phyloP scores from a whole-genome alignment of 1,140 invertebrate genomes.

The Drosophila nannoptera region DNA sequence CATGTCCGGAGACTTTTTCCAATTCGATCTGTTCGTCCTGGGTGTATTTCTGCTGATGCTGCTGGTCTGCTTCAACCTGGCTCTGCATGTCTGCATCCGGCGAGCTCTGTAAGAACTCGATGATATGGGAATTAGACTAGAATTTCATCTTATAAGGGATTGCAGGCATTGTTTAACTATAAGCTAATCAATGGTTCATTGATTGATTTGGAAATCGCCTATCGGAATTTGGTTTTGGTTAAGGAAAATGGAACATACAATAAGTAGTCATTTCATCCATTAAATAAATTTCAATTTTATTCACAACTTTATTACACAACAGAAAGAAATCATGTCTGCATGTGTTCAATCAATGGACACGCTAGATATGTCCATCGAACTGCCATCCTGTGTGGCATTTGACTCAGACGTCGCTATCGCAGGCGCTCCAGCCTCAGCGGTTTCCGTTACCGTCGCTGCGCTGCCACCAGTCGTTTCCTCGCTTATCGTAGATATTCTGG shows the following conservation, averaged over 20 bases:
- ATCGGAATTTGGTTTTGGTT: no score
- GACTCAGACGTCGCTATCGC: slow-evolving; percentile 28
- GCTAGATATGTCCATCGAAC: slow-evolving; percentile 72
- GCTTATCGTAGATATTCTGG: slow-evolving; percentile 9
- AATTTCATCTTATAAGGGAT: no score
- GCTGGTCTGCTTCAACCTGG: slow-evolving; percentile 54
- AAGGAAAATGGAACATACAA: not conserved
- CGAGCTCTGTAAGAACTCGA: slow-evolving; percentile 34
- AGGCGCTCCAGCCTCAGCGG: slow-evolving; percentile 4
- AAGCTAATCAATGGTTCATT: no score
- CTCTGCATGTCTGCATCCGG: slow-evolving; percentile 55
- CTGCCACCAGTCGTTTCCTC: slow-evolving; percentile 27
- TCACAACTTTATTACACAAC: slow-evolving; percentile 1
- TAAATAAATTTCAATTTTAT: slow-evolving; percentile 14
- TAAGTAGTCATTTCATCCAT: not conserved
- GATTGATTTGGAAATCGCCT: no score
- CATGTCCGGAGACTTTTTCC: slow-evolving; percentile 65
- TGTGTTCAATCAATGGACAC: slow-evolving; percentile 61
- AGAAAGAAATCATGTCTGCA: not conserved
- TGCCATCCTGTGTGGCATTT: slow-evolving; percentile 54
- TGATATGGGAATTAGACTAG: not conserved
- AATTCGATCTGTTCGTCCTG: slow-evolving; percentile 67
- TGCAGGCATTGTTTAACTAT: no score
- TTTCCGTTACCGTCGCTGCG: slow-evolving; percentile 5
- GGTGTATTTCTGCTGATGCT: slow-evolving; percentile 48